Conservation (phyloP, 2,888 invertebrate genomes). For the Caenorhabditis afra region DNA sequence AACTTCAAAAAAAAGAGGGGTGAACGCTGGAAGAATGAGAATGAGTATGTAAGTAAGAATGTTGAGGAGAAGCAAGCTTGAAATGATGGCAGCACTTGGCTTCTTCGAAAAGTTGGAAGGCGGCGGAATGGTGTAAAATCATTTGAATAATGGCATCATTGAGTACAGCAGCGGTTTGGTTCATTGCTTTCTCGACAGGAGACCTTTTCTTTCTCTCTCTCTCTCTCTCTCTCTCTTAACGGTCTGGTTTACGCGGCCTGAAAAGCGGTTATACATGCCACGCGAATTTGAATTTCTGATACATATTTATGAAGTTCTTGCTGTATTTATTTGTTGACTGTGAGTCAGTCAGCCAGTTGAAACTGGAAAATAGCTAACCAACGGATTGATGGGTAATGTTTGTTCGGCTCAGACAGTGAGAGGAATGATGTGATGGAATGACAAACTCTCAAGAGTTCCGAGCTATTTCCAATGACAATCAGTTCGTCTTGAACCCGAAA, state of each 20-base stretch:
- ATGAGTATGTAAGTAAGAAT: too few relatives aligned
- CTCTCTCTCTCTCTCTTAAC: background rate
- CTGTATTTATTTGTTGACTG: background rate
- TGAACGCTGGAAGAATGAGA: too few relatives aligned
- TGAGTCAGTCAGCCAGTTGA: slow-evolving; percentile 20
- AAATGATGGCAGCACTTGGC: slow-evolving; percentile 47
- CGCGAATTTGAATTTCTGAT: slow-evolving; percentile 29
- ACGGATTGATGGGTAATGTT: slow-evolving; percentile 8
- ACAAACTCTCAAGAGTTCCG: background rate
- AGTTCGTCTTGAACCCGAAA: too few relatives aligned
- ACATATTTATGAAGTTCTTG: slow-evolving; percentile 29
- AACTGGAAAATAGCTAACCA: background rate
- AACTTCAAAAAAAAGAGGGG: too few relatives aligned
- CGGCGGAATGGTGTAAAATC: slow-evolving; percentile 50
- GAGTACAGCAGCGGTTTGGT: slow-evolving; percentile 51
- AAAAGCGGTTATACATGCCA: background rate
- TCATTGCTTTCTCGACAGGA: slow-evolving; percentile 46
- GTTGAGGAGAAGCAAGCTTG: slow-evolving; percentile 35
- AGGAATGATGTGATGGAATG: too few relatives aligned
- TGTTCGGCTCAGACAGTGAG: slow-evolving; percentile 28
- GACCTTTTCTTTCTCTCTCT: background rate
- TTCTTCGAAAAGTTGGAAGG: slow-evolving; percentile 9
- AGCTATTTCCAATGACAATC: background rate
- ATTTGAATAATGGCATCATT: slow-evolving; percentile 58
- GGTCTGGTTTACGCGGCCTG: slow-evolving; percentile 24